Percentiles rank a stretch among this genome's conserved stretches.
Conservation (phyloP, 2,113 vertebrate genomes). For the Echinops telfairi region DNA sequence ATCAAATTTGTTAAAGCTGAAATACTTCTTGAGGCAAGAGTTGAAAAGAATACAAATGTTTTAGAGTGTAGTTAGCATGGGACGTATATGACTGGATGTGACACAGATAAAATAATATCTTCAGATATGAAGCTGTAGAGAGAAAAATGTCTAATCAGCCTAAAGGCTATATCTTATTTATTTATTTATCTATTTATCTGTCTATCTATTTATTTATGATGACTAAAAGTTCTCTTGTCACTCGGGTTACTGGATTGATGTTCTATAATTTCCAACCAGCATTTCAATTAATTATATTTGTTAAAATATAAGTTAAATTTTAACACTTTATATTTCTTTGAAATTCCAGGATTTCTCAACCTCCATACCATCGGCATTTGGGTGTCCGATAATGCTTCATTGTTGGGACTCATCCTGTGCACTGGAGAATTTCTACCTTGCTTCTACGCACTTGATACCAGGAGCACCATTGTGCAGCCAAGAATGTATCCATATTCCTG, state of each 20-base stretch:
- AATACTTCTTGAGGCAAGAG: not conserved
- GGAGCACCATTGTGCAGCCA: no score
- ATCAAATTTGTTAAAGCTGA: slow-evolving; percentile 29
- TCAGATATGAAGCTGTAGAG: not conserved
- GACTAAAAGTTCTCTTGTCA: not conserved
- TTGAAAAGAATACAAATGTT: not conserved
- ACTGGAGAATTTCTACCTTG: not conserved
- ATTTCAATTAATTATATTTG: not conserved
- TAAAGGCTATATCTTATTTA: not conserved
- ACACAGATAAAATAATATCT: not conserved
- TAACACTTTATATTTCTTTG: not conserved
- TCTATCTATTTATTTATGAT: not conserved
- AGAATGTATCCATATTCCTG: no score
- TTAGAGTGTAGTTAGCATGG: slow-evolving; percentile 2
- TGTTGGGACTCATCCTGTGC: not conserved
- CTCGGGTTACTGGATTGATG: not conserved
- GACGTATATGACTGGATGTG: not conserved
- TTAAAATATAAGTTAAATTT: not conserved
- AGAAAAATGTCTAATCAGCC: not conserved
- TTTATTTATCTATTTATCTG: not conserved
- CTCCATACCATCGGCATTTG: not conserved
- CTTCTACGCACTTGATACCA: not conserved
- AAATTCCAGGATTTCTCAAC: not conserved
- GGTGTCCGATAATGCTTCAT: no score
- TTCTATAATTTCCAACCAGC: not conserved